A percentile compares a stretch with the other conserved stretches of the same genome.
phyloP scores from a whole-genome alignment of 2,113 vertebrate genomes.

The Nicator chloris region DNA sequence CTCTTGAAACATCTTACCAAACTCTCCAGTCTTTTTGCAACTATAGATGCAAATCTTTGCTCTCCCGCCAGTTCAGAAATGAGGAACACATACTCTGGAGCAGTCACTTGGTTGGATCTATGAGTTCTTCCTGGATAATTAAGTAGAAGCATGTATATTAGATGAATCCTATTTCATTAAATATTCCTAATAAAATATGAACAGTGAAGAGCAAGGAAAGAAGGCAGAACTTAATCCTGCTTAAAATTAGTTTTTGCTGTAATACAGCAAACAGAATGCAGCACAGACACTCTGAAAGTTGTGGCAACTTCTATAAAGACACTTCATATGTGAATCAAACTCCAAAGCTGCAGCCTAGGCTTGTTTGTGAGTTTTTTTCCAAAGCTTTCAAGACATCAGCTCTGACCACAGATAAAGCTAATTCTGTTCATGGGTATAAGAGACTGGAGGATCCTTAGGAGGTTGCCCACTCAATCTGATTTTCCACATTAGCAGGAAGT shows the following conservation, averaged over 20 bases:
- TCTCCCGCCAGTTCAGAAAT: constrained; percentile 98
- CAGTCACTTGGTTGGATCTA: constrained; percentile 96
- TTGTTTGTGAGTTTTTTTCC: not conserved
- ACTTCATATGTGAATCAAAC: no score
- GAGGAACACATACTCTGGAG: constrained; percentile 96
- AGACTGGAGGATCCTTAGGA: not conserved
- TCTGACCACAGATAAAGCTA: not conserved
- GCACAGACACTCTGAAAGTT: not conserved
- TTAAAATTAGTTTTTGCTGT: not conserved
- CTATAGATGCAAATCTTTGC: constrained; percentile 97
- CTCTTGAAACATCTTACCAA: constrained; percentile 78
- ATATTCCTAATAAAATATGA: not conserved
- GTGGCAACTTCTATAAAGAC: not conserved
- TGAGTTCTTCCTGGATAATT: constrained; percentile 89
- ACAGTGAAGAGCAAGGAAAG: not conserved
- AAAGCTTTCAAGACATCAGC: not conserved
- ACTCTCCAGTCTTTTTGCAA: constrained; percentile 98
- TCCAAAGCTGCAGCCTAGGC: not conserved
- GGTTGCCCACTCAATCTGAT: not conserved
- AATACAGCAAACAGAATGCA: not conserved
- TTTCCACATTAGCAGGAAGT: not conserved
- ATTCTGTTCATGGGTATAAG: not conserved
- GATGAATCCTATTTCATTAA: not conserved
- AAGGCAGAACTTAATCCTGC: not conserved
- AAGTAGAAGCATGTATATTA: not conserved